Evolutionary conservation across 2,888 invertebrate species (phyloP), one percentile per base, ranked within the genome.

Genomic region (Drosophila borborema): DNA sequence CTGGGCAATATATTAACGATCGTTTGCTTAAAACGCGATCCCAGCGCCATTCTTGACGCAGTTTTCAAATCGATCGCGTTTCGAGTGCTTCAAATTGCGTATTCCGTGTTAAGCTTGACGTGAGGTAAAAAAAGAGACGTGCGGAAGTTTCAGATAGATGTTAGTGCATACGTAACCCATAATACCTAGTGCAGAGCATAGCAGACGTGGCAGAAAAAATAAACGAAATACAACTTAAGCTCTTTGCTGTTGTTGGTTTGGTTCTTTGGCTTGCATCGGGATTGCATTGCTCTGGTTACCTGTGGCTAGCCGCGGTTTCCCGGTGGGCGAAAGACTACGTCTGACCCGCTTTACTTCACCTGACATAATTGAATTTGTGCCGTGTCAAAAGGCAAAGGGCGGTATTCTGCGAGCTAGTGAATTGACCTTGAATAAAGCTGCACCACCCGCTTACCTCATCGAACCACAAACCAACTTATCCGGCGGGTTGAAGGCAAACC

Each of bases 221-320:
- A 74, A 87, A 84, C 48, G 49, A 61, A 65, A 60, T 65, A 85
- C 82, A 90, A 73, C 31, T 79, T 90, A 84, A 90, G 90, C 89
- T 61, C 72, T 72, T 60, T n/a, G 49, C 18, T 34, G 31, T 34
- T 43, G 43, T 51, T 46, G 8, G 51, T 70, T 38, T 54, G 34
- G 46, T 36, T 36, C 54, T 63, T 58, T 69, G 56, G 36, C 66
- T 58, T 31, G 75, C 54, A 48, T 45, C 40, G 72, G 65, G 77
- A 81, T 80, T 80, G 81, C 46, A 34, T 16, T 63, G 67, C 72
- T 43, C 38, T 60, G 71, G 41, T 31, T 63, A 16, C 64, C 54
- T 9, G 9, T 12, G 55, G 40, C 31, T 72, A 23, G 60, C 54
- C 7, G 10, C 10, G 16, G 28, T 23, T 45, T 34, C 36, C 45